Percentiles rank a stretch among this genome's conserved stretches.
phyloP scores from a whole-genome alignment of 2,888 invertebrate genomes.

The Pemphredon lugubris region DNA sequence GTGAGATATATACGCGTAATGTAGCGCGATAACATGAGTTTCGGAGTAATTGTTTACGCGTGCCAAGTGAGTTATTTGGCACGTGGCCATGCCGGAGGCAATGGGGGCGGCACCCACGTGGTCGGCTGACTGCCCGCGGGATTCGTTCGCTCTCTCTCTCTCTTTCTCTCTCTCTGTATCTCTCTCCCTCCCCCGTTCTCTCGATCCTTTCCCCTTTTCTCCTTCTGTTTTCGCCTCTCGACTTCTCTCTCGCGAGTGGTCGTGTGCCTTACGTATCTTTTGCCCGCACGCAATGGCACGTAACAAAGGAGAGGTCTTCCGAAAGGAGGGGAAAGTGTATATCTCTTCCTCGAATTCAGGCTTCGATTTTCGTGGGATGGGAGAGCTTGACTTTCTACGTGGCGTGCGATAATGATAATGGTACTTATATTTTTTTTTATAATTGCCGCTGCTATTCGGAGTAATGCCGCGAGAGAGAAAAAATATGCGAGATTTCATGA shows the following conservation, averaged over 20 bases:
- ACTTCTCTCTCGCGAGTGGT: not conserved
- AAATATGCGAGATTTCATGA: too few species aligned
- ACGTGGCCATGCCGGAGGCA: constrained; percentile 66
- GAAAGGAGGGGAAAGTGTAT: constrained; percentile 2
- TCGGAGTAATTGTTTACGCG: constrained; percentile 78
- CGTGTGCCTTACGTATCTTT: constrained; percentile 27
- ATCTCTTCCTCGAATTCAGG: not conserved
- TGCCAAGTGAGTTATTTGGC: constrained; percentile 79
- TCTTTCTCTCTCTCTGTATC: constrained; percentile 19
- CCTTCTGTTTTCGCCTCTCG: too few species aligned
- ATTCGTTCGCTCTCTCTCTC: constrained; percentile 41
- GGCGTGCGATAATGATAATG: too few species aligned
- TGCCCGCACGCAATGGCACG: constrained; percentile 25
- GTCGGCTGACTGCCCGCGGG: constrained; percentile 64
- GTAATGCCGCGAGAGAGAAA: too few species aligned
- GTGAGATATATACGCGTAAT: constrained; percentile 68
- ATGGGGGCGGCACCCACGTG: constrained; percentile 70
- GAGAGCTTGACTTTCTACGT: too few species aligned
- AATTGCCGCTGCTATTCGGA: too few species aligned
- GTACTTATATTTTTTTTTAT: too few species aligned
- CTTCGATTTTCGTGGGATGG: not conserved
- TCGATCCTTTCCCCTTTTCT: too few species aligned
- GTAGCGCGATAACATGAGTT: constrained; percentile 73
- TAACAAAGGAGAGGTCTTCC: constrained; percentile 15
- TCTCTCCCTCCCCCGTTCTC: constrained; percentile 3